Percentiles rank a stretch among this genome's conserved stretches.
These are phyloP conservation scores for Eutolmus rufibarbis DNA, from an alignment of 2,888 invertebrate genomes.

Conservation along the genomic window DNA sequence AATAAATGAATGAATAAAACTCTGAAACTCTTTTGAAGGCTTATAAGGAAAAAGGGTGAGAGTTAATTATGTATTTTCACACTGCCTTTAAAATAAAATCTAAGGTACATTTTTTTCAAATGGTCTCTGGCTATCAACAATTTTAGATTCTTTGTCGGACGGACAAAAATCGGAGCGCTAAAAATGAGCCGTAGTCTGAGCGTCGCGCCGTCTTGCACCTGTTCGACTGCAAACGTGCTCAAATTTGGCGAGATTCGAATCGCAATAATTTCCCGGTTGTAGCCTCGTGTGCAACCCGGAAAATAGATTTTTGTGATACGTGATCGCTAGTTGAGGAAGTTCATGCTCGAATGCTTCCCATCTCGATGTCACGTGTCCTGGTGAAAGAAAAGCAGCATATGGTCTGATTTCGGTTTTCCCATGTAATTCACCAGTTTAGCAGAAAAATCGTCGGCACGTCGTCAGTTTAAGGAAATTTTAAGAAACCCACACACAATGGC, in stretches of 20 bases:
- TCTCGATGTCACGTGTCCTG: background rate
- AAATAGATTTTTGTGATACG: background rate
- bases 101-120: too few species aligned
- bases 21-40: too few species aligned
- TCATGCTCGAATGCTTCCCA: background rate
- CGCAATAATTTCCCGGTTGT: background rate
- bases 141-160: too few species aligned
- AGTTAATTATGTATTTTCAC: too few species aligned
- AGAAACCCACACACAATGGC: background rate
- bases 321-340: background rate
- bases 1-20: too few species aligned
- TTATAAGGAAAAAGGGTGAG: too few species aligned
- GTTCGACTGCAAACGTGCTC: background rate
- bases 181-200: background rate
- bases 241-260: background rate
- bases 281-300: background rate
- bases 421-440: background rate
- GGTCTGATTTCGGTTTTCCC: background rate
- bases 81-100: too few species aligned
- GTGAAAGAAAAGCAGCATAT: background rate
- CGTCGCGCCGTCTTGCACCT: background rate
- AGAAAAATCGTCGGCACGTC: background rate
- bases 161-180: too few species aligned
- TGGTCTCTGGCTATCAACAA: too few species aligned
- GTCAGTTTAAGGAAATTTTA: slow-evolving; percentile 3